Conservation (phyloP, 2,113 vertebrate genomes). For the Peromyscus maniculatus region DNA sequence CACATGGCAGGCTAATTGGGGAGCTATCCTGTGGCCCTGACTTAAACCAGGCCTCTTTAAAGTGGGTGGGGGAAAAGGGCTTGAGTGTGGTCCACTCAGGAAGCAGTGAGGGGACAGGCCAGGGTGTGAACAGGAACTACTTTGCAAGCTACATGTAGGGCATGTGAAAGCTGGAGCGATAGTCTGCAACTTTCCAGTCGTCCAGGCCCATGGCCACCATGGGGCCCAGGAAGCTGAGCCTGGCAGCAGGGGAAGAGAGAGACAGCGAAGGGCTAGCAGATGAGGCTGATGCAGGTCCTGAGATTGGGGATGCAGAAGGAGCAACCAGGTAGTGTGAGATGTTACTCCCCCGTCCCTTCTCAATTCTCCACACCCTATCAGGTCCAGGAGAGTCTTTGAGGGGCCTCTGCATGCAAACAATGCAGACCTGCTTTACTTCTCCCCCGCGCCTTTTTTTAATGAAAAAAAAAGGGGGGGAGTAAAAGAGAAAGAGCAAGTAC, state of each 20-base stretch:
- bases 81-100: not conserved
- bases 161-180: not conserved
- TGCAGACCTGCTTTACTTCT: not conserved
- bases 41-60: not conserved
- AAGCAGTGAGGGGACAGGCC: not conserved
- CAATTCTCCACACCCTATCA: not conserved
- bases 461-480: not conserved
- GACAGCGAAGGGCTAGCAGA: not conserved
- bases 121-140: not conserved
- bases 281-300: not conserved
- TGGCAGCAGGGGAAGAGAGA: not conserved
- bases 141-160: not conserved
- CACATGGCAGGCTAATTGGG: accelerated
- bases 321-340: not conserved
- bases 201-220: not conserved
- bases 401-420: not conserved
- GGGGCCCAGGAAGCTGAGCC: not conserved
- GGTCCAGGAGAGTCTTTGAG: not conserved
- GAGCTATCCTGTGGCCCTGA: not conserved
- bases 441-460: not conserved
- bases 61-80: not conserved
- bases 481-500: slow-evolving; percentile 35
- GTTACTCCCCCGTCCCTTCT: not conserved
- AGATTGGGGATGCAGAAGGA: not conserved
- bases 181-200: not conserved